Evolutionary conservation across 2,888 invertebrate species (phyloP).

Genomic region (Osedax frankpressi): DNA sequence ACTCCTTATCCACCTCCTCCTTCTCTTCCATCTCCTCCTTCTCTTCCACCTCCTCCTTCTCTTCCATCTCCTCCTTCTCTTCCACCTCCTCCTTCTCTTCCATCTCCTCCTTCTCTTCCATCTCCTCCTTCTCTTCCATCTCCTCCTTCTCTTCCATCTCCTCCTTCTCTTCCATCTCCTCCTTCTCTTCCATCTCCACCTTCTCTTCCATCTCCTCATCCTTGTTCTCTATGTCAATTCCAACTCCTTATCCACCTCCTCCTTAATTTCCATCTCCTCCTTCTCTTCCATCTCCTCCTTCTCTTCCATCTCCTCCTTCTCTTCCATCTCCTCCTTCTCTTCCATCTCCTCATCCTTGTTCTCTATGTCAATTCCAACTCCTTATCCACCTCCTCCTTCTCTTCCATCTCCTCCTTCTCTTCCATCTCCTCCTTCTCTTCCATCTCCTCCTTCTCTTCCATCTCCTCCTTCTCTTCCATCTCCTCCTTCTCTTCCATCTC

Average conservation of each 20-base stretch:
- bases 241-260: too few relatives aligned
- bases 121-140: not conserved
- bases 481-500: constrained; percentile 30
- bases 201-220: too few relatives aligned
- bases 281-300: too few relatives aligned
- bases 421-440: constrained; percentile 35
- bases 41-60: not conserved
- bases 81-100: not conserved
- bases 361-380: too few relatives aligned
- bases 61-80: not conserved
- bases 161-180: too few relatives aligned
- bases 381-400: constrained; percentile 52
- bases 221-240: too few relatives aligned
- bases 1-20: not conserved
- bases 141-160: too few relatives aligned
- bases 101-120: not conserved
- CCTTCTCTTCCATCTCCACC: too few relatives aligned
- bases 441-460: constrained; percentile 32
- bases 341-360: constrained; percentile 32
- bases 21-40: not conserved
- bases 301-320: constrained; percentile 44
- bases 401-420: constrained; percentile 42
- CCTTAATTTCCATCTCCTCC: too few relatives aligned
- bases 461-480: constrained; percentile 53
- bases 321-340: constrained; percentile 45